Evolutionary conservation across 2,797 vertebrate species (phyloP).

Genomic region (Okamejei kenojei): DNA sequence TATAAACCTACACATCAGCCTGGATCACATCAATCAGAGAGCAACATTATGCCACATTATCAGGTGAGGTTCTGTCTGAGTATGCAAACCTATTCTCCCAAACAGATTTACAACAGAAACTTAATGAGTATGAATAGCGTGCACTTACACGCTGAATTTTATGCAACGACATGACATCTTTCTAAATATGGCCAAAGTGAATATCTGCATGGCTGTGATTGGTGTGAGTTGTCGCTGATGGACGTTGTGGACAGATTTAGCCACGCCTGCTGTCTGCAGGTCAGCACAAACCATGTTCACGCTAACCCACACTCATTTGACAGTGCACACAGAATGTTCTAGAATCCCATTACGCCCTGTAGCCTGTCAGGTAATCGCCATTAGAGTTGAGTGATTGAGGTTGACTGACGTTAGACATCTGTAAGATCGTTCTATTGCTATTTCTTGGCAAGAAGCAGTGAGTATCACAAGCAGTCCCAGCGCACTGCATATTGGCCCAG

Average conservation of each 20-base stretch:
- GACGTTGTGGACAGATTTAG: slow-evolving; percentile 42
- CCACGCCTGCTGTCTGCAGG: slow-evolving; percentile 44
- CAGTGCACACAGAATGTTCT: slow-evolving; percentile 39
- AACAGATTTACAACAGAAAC: slow-evolving; percentile 22
- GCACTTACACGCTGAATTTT: slow-evolving; percentile 20
- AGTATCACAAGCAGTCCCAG: slow-evolving; percentile 54
- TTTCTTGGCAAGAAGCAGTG: slow-evolving; percentile 58
- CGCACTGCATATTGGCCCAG: slow-evolving; percentile 55
- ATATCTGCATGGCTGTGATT: slow-evolving; percentile 31
- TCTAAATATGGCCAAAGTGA: slow-evolving; percentile 24
- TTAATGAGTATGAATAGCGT: slow-evolving; percentile 14
- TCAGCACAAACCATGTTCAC: slow-evolving; percentile 45
- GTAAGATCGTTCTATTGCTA: slow-evolving; percentile 60
- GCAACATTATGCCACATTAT: neutral
- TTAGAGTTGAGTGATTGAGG: slow-evolving; percentile 42
- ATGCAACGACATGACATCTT: slow-evolving; percentile 32
- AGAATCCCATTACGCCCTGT: slow-evolving; percentile 41
- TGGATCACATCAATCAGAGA: neutral
- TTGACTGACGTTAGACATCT: slow-evolving; percentile 61
- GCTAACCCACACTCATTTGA: slow-evolving; percentile 40
- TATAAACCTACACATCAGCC: neutral
- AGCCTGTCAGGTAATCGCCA: slow-evolving; percentile 46
- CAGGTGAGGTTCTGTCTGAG: slow-evolving; percentile 5
- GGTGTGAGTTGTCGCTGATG: slow-evolving; percentile 33
- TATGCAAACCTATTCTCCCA: neutral